Percentiles rank a stretch among this genome's conserved stretches.
These are phyloP conservation scores for Apoderus coryli DNA, from an alignment of 2,888 invertebrate genomes.

Conservation along the genomic window DNA sequence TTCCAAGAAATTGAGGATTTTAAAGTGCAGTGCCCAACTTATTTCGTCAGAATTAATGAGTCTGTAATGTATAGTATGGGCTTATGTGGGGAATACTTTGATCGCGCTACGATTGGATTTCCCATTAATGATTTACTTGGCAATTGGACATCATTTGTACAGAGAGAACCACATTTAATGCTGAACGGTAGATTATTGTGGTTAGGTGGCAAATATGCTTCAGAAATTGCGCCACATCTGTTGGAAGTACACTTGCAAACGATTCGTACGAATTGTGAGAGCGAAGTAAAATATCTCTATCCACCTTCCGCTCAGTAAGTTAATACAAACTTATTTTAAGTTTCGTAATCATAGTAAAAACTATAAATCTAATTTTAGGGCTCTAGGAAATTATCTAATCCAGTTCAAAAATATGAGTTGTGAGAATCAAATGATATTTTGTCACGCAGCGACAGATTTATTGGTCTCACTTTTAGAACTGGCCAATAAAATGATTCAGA, in stretches of 20 bases:
- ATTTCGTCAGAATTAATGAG: neutral
- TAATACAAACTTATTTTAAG: no score
- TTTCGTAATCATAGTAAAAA: no score
- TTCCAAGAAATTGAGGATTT: neutral
- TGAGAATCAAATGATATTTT: no score
- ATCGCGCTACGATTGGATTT: no score
- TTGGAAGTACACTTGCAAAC: neutral
- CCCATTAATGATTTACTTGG: no score
- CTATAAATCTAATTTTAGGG: no score
- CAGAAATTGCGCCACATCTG: neutral
- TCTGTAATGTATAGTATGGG: neutral
- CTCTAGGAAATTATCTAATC: no score
- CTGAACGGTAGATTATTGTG: neutral
- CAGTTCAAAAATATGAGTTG: no score
- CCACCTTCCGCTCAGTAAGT: constrained; percentile 2
- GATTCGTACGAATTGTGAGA: neutral
- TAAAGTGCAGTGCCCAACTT: neutral
- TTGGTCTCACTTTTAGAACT: no score
- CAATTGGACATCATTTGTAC: neutral
- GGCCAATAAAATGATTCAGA: no score
- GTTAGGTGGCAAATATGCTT: neutral
- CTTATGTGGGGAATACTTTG: neutral
- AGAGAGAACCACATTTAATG: neutral
- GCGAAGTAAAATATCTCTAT: no score
- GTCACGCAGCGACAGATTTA: no score